phyloP scores from a whole-genome alignment of 2,888 invertebrate genomes.

The Drepana falcataria region DNA sequence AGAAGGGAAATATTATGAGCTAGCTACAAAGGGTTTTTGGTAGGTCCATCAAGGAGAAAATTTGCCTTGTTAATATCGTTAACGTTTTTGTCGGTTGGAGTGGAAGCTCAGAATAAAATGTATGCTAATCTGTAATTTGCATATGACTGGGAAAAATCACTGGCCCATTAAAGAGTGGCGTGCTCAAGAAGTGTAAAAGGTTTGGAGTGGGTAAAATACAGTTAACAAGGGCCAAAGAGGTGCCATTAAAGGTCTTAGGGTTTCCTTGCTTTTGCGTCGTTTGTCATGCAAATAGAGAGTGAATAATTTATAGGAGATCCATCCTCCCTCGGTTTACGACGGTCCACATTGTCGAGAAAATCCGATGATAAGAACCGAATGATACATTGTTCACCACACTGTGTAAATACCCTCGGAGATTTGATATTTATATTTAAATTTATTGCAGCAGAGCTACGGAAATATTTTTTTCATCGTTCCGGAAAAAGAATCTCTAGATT shows the following conservation, averaged over 20 bases:
- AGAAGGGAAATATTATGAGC: conserved; percentile 18
- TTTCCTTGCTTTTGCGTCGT: conserved; percentile 56
- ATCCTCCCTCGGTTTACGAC: conserved; percentile 52
- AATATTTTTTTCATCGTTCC: not conserved
- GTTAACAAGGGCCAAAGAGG: conserved; percentile 48
- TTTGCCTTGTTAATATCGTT: conserved; percentile 44
- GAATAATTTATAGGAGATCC: conserved; percentile 71
- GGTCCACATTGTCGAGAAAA: conserved; percentile 49
- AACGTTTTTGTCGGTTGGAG: conserved; percentile 39
- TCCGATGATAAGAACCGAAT: conserved; percentile 35
- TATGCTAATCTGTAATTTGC: conserved; percentile 66
- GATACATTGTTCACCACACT: not conserved
- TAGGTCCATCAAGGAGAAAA: conserved; percentile 29
- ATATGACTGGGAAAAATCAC: conserved; percentile 69
- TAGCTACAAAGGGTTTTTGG: conserved; percentile 19
- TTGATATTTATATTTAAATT: not conserved
- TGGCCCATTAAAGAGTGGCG: conserved; percentile 60
- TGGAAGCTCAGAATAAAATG: conserved; percentile 49
- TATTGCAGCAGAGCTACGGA: not conserved
- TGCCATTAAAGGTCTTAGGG: conserved; percentile 64
- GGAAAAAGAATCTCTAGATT: too few relatives aligned
- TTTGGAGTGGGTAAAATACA: conserved; percentile 36
- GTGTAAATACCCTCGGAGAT: conserved; percentile 1
- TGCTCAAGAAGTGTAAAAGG: conserved; percentile 42
- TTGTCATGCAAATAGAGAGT: conserved; percentile 74